A percentile compares a stretch with the other conserved stretches of the same genome.
phyloP scores from a whole-genome alignment of 2,113 vertebrate species.

The Diphyllodes magnificus region DNA sequence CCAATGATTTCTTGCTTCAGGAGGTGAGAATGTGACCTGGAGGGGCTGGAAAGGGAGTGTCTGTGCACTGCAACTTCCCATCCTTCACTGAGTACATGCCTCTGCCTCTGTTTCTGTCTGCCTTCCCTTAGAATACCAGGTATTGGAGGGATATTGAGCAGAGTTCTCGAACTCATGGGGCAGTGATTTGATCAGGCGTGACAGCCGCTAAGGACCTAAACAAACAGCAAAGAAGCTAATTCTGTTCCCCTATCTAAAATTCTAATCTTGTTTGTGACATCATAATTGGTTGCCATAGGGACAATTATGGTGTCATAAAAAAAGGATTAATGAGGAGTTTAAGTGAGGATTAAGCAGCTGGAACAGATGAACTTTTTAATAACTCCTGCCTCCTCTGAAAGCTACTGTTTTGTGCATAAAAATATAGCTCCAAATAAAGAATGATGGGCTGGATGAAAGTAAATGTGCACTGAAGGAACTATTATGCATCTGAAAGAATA shows the following conservation, averaged over 20 bases:
- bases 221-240: constrained; percentile 27
- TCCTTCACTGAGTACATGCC: accelerated
- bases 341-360: constrained; percentile 53
- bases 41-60: neutral
- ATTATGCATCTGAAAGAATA: neutral
- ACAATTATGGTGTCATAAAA: constrained; percentile 47
- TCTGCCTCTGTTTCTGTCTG: neutral
- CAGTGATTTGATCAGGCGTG: neutral
- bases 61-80: neutral
- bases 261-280: constrained; percentile 51
- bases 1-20: neutral
- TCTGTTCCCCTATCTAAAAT: constrained; percentile 34
- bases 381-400: constrained; percentile 12
- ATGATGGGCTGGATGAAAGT: neutral
- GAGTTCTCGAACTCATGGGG: neutral
- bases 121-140: neutral
- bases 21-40: neutral
- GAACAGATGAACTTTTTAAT: constrained; percentile 56
- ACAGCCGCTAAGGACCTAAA: neutral
- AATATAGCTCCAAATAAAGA: constrained; percentile 21
- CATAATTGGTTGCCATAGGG: constrained; percentile 56
- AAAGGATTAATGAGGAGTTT: constrained; percentile 51
- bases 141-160: neutral
- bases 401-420: constrained; percentile 17
- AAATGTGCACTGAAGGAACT: neutral